Percentiles rank a stretch among this genome's conserved stretches.
phyloP scores from a whole-genome alignment of 2,113 vertebrate genomes.

The Sminthopsis crassicaudata region DNA sequence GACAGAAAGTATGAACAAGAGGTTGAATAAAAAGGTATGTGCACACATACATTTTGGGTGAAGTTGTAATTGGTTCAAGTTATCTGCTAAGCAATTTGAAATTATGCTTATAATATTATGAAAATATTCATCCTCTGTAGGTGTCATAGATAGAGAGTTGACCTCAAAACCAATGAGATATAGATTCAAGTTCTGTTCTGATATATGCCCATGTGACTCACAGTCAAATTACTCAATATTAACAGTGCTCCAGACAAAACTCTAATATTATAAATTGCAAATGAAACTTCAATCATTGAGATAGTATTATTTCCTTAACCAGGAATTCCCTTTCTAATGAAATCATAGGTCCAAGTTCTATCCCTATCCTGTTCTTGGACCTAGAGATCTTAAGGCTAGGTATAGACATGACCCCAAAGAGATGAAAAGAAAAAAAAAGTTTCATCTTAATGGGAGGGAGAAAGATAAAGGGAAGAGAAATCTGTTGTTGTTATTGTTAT shows the following conservation, averaged over 20 bases:
- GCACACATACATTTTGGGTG: neutral
- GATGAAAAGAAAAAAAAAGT: neutral
- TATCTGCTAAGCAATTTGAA: neutral
- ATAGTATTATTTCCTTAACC: neutral
- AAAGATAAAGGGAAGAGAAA: neutral
- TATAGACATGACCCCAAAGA: neutral
- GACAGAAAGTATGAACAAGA: neutral
- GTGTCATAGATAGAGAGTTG: neutral
- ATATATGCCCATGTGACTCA: neutral
- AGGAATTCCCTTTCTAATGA: neutral
- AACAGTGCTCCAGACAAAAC: no score
- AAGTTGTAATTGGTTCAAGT: neutral
- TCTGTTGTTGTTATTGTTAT: neutral
- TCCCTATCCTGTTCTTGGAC: neutral
- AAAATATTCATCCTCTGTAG: neutral
- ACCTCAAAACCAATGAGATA: neutral
- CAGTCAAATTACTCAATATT: no score
- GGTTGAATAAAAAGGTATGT: neutral
- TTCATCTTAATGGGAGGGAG: neutral
- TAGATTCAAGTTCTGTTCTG: neutral
- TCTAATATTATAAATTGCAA: neutral
- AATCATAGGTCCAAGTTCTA: neutral
- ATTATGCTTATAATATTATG: neutral
- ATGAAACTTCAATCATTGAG: neutral
- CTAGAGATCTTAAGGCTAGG: neutral